Conservation (phyloP, 2,888 invertebrate species). For the Aplocera efformata region DNA sequence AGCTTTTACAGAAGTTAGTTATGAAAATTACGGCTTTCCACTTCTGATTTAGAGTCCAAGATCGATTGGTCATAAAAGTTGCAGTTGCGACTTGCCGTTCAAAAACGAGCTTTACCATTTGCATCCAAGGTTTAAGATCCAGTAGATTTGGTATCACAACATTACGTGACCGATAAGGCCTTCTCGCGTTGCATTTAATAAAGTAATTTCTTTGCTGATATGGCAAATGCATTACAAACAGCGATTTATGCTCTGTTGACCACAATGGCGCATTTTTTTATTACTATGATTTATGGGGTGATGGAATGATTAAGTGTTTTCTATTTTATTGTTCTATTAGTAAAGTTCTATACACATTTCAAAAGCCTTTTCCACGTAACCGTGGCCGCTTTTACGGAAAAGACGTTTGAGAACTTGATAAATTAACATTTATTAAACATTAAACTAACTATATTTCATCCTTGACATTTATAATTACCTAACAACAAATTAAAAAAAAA, state of each 20-base stretch:
- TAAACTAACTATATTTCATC: too few relatives aligned
- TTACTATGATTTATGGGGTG: slow-evolving; percentile 23
- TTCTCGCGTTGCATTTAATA: slow-evolving; percentile 30
- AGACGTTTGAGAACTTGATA: too few relatives aligned
- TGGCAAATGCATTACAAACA: slow-evolving; percentile 18
- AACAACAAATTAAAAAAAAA: too few relatives aligned
- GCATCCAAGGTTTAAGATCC: slow-evolving; percentile 8
- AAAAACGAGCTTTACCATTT: background rate
- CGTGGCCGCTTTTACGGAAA: too few relatives aligned
- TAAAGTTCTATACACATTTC: too few relatives aligned
- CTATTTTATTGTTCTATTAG: slow-evolving; percentile 7
- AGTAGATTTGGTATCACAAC: slow-evolving; percentile 3
- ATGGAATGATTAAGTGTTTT: slow-evolving; percentile 12
- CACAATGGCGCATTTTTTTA: slow-evolving; percentile 21
- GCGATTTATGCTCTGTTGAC: slow-evolving; percentile 23
- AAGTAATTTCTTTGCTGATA: slow-evolving; percentile 29
- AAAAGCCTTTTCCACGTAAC: too few relatives aligned
- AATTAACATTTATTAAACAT: too few relatives aligned
- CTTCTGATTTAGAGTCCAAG: background rate
- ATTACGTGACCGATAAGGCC: slow-evolving; percentile 32
- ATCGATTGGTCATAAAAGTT: slow-evolving; percentile 6
- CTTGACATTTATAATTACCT: too few relatives aligned
- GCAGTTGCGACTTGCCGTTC: background rate
- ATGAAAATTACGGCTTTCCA: background rate
- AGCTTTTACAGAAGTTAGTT: too few relatives aligned